Conservation (phyloP, 2,888 invertebrate species). For the Sinopyrophorus schimmeli region DNA sequence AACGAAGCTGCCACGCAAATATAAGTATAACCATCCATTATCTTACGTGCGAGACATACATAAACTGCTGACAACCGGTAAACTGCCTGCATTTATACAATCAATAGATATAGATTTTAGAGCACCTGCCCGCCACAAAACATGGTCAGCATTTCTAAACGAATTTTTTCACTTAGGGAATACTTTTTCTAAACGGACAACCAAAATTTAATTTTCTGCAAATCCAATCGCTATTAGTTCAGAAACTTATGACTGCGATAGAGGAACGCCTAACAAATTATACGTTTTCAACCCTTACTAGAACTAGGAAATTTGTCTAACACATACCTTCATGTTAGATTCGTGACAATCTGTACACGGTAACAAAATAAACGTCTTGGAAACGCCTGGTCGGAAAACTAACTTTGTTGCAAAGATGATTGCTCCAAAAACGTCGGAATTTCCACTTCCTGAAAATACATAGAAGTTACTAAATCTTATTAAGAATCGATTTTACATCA, state of each 20-base stretch:
- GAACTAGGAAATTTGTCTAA: constrained; percentile 13
- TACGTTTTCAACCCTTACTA: too few species aligned
- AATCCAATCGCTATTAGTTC: too few species aligned
- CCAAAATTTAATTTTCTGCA: too few species aligned
- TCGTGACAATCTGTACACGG: constrained; percentile 78
- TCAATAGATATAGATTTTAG: constrained; percentile 37
- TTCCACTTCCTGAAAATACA: constrained; percentile 57
- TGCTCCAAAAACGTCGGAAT: constrained; percentile 74
- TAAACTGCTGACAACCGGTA: constrained; percentile 43
- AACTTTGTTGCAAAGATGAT: constrained; percentile 72
- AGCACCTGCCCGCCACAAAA: constrained; percentile 35
- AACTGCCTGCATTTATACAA: constrained; percentile 40
- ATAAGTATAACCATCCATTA: constrained; percentile 39
- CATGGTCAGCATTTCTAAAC: constrained; percentile 37
- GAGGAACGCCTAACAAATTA: too few species aligned
- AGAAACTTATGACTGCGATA: too few species aligned
- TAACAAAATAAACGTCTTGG: constrained; percentile 79
- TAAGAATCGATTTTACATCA: too few species aligned
- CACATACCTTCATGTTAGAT: constrained; percentile 66
- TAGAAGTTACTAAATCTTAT: too few species aligned
- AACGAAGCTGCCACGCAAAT: constrained; percentile 37
- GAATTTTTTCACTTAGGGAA: constrained; percentile 27
- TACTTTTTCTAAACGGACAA: too few species aligned
- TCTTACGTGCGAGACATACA: constrained; percentile 41
- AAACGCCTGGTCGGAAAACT: constrained; percentile 80